A percentile compares a stretch with the other conserved stretches of the same genome.
Evolutionary conservation across 2,888 invertebrate genomes (phyloP).

Genomic region (Tenthredo distinguenda): DNA sequence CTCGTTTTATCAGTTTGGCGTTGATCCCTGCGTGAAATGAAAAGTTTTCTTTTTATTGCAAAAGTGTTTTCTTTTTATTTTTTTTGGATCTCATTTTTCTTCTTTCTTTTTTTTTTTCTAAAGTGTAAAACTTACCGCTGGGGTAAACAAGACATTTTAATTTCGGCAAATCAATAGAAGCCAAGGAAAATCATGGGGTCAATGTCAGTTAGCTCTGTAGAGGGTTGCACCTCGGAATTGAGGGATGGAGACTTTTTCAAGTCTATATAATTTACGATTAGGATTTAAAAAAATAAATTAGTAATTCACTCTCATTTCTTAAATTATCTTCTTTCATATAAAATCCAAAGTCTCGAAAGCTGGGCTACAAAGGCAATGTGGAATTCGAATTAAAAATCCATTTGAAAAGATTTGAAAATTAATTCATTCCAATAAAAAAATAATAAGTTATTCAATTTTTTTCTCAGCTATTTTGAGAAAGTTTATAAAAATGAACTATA

Average conservation of each 20-base stretch:
- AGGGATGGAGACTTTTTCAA: background rate
- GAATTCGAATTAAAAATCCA: too few relatives aligned
- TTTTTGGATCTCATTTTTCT: background rate
- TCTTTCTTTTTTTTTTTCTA: background rate
- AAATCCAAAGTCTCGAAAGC: too few relatives aligned
- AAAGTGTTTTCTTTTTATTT: background rate
- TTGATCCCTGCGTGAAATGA: background rate
- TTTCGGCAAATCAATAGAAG: constrained; percentile 51
- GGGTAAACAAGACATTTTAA: constrained; percentile 32
- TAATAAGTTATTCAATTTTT: too few relatives aligned
- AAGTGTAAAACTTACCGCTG: background rate
- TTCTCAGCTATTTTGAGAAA: too few relatives aligned
- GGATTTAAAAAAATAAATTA: background rate
- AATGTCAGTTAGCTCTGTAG: constrained; percentile 31
- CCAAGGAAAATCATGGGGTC: constrained; percentile 49
- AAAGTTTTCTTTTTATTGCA: background rate
- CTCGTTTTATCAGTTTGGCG: background rate
- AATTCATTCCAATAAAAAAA: too few relatives aligned
- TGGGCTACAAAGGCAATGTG: too few relatives aligned
- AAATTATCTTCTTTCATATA: background rate
- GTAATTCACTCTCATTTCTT: background rate
- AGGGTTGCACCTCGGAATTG: constrained; percentile 3
- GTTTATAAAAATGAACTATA: too few relatives aligned
- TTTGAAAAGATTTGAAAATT: too few relatives aligned
- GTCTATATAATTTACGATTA: background rate